These are phyloP conservation scores for Portunus trituberculatus DNA, from an alignment of 1,140 invertebrate species.

Conservation along the genomic window DNA sequence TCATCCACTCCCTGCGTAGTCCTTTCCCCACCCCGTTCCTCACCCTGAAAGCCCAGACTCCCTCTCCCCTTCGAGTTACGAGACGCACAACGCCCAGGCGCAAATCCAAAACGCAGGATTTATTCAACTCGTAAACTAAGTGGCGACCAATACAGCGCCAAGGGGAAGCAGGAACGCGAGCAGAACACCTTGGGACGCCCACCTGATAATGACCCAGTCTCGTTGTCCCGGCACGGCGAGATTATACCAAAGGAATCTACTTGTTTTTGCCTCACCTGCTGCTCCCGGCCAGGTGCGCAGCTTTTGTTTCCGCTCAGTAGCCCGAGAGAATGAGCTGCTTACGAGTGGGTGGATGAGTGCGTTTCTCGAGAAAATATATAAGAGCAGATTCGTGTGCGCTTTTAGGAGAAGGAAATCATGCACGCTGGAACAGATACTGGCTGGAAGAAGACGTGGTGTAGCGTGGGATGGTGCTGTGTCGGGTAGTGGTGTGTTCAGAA, in stretches of 20 bases:
- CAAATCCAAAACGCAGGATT: background rate
- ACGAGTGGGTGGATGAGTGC: background rate
- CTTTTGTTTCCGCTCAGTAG: background rate
- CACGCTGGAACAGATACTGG: background rate
- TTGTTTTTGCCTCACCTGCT: background rate
- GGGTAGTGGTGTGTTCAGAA: background rate
- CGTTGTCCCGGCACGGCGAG: background rate
- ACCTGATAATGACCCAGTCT: background rate
- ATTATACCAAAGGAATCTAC: background rate
- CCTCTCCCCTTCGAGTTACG: background rate
- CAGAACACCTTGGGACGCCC: background rate
- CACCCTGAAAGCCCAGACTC: background rate
- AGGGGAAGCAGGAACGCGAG: background rate
- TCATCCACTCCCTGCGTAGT: background rate
- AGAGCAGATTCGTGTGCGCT: background rate
- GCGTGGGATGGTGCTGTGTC: background rate
- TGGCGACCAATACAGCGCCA: background rate
- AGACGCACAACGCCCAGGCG: background rate
- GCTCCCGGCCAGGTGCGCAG: background rate
- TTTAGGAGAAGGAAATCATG: background rate
- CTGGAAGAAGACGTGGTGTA: background rate
- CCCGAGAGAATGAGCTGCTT: constrained; percentile 5
- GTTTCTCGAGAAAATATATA: background rate
- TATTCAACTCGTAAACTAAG: background rate
- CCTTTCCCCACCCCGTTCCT: background rate